Conservation (phyloP, 2,113 vertebrate species). For the Chaenogobius annularis region DNA sequence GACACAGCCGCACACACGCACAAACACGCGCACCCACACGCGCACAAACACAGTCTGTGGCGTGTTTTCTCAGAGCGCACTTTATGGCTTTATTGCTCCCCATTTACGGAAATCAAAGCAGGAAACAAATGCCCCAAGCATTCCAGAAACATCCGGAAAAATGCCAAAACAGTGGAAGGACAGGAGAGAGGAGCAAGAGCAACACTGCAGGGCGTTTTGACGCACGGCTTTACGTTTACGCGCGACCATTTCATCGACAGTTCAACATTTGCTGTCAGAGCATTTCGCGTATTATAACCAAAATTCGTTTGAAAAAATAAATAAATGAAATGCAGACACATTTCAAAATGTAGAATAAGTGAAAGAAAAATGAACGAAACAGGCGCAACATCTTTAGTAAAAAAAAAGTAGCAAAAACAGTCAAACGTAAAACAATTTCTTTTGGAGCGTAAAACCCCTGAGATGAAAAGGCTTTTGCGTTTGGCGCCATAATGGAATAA, state of each 20-base stretch:
- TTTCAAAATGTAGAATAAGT: neutral
- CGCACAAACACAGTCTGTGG: neutral
- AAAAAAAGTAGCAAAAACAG: neutral
- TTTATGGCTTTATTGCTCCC: conserved; percentile 77
- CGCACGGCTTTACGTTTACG: too few species aligned
- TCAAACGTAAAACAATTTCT: neutral
- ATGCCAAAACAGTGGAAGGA: conserved; percentile 42
- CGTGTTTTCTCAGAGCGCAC: conserved; percentile 61
- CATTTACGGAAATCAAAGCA: conserved; percentile 76
- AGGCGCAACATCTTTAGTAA: neutral
- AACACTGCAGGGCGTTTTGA: neutral
- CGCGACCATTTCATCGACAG: neutral
- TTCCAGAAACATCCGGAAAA: conserved; percentile 72
- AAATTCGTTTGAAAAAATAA: neutral
- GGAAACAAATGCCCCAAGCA: conserved; percentile 73
- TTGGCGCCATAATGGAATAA: conserved; percentile 65
- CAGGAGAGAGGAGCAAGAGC: conserved; percentile 12
- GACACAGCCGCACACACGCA: conserved; percentile 9
- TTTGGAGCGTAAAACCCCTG: conserved; percentile 11
- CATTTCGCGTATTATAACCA: too few species aligned
- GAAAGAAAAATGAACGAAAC: neutral
- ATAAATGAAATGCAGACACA: neutral
- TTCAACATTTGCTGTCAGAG: neutral
- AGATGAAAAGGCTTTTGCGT: conserved; percentile 25
- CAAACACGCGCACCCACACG: too few species aligned